Percentiles rank a stretch among this genome's conserved stretches.
Conservation (phyloP, 2,888 invertebrate species). For the Heliconius erato region DNA sequence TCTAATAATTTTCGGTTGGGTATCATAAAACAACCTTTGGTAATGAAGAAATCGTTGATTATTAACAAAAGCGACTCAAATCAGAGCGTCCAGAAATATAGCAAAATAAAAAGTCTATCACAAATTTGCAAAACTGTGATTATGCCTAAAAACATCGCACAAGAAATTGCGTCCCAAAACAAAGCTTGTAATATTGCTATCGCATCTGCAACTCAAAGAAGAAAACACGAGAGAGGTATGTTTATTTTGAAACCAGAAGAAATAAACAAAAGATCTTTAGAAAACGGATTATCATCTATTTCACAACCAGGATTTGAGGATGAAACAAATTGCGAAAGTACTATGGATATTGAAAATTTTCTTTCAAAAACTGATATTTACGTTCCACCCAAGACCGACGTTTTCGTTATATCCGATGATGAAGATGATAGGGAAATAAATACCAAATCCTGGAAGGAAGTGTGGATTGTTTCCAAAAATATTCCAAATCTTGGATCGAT, state of each 20-base stretch:
- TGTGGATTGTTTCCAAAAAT: conserved; percentile 71
- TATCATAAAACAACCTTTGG: conserved; percentile 45
- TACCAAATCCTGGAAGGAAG: conserved; percentile 53
- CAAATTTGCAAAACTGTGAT: conserved; percentile 3
- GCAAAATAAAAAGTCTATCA: neutral
- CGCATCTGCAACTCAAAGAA: conserved; percentile 39
- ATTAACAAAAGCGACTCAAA: conserved; percentile 4
- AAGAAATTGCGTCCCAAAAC: conserved; percentile 65
- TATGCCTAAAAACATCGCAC: conserved; percentile 54
- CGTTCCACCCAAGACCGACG: conserved; percentile 54
- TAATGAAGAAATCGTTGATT: conserved; percentile 33
- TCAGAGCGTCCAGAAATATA: neutral
- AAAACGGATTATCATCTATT: conserved; percentile 38
- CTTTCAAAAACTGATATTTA: conserved; percentile 58
- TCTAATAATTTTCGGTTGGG: conserved; percentile 69
- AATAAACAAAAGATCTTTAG: conserved; percentile 69
- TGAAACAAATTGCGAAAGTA: conserved; percentile 45
- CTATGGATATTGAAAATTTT: conserved; percentile 66
- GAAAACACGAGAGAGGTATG: conserved; percentile 64
- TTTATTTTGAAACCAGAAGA: conserved; percentile 79
- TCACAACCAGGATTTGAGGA: neutral
- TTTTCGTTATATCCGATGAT: conserved; percentile 60
- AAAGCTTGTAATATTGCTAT: conserved; percentile 57
- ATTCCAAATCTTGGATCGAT: conserved; percentile 70
- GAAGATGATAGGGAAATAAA: conserved; percentile 50